Conservation (phyloP, 2,113 vertebrate genomes). For the Triplophysa tibetana region DNA sequence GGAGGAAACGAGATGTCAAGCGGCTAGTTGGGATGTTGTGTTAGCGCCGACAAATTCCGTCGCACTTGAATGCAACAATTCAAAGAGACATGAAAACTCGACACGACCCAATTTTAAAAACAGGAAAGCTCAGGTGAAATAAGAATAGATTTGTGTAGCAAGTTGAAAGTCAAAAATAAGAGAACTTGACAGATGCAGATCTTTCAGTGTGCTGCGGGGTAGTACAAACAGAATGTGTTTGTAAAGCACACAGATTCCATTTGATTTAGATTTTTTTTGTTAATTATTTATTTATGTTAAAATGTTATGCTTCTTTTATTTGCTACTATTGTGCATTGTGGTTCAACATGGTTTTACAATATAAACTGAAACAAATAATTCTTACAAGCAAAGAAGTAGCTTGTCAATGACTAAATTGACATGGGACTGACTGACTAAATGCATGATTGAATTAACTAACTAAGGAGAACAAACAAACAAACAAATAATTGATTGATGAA, state of each 20-base stretch:
- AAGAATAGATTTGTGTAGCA: conserved; percentile 1
- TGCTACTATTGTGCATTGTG: background rate
- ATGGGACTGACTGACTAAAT: too few relatives aligned
- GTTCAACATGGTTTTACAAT: too few relatives aligned
- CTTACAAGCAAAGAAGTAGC: too few relatives aligned
- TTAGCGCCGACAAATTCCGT: background rate
- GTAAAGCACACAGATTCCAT: background rate
- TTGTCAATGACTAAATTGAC: too few relatives aligned
- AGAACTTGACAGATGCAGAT: background rate
- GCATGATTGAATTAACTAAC: background rate
- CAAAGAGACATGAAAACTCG: conserved; percentile 3
- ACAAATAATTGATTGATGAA: background rate
- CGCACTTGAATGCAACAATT: conserved; percentile 1
- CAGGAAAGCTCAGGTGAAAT: conserved; percentile 12
- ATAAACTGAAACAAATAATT: too few relatives aligned
- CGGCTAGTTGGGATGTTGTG: background rate
- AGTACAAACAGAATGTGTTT: background rate
- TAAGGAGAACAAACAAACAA: background rate
- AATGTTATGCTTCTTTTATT: background rate
- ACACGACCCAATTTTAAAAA: background rate
- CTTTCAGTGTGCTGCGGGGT: background rate
- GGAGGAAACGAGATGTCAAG: conserved; percentile 20
- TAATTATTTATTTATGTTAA: background rate
- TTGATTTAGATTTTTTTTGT: background rate
- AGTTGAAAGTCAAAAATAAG: background rate